A percentile compares a stretch with the other conserved stretches of the same genome.
phyloP scores from a whole-genome alignment of 2,113 vertebrate genomes.

The Stegastes partitus region DNA sequence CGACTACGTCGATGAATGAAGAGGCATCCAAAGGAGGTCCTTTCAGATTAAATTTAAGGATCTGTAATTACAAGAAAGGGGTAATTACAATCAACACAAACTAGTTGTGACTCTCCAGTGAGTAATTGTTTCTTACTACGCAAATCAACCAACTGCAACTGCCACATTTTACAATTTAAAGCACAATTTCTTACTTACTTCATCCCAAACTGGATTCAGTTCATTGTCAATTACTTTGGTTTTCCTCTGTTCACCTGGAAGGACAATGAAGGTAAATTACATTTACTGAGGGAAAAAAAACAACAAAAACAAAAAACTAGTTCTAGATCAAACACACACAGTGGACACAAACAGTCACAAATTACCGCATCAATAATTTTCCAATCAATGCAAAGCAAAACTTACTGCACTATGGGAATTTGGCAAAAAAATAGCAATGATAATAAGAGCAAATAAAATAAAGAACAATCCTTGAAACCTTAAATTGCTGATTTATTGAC shows the following conservation, averaged over 20 bases:
- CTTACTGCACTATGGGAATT: too few species aligned
- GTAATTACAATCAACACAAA: neutral
- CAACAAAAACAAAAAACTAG: too few species aligned
- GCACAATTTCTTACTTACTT: constrained; percentile 83
- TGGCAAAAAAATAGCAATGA: neutral
- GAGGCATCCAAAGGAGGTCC: constrained; percentile 89
- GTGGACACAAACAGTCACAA: neutral
- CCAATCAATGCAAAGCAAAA: neutral
- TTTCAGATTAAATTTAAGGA: constrained; percentile 94
- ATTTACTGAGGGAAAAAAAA: neutral
- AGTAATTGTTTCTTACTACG: neutral
- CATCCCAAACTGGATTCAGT: constrained; percentile 95
- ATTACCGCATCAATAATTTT: neutral
- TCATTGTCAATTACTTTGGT: constrained; percentile 94
- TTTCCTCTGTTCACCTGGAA: constrained; percentile 95
- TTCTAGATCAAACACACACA: neutral
- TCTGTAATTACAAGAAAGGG: constrained; percentile 79
- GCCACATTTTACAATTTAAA: neutral
- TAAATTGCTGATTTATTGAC: constrained; percentile 22
- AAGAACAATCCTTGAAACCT: neutral
- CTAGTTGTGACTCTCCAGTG: neutral
- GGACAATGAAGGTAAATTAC: neutral
- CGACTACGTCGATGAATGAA: constrained; percentile 89
- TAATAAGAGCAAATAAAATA: neutral
- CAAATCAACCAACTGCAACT: neutral